Conservation (phyloP, 2,797 vertebrate species). For the Steatocranus sp. region DNA sequence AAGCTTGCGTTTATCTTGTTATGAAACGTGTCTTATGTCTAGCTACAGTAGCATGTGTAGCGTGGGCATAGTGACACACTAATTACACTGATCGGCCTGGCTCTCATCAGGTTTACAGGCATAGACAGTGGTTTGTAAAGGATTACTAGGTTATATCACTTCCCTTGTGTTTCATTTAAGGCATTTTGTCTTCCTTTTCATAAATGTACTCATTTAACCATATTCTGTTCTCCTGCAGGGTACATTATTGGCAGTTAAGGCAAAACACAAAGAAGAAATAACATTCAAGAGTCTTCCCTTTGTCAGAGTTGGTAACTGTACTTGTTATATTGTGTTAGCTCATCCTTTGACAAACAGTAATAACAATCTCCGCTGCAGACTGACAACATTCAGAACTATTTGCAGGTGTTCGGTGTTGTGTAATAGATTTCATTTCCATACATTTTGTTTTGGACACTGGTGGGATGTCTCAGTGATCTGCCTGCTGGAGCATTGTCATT, state of each 20-base stretch:
- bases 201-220: background rate
- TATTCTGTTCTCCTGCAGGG: background rate
- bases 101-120: slow-evolving; percentile 64
- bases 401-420: slow-evolving; percentile 9
- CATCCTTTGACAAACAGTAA: slow-evolving; percentile 11
- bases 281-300: background rate
- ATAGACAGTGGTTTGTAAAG: slow-evolving; percentile 41
- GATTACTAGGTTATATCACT: slow-evolving; percentile 41
- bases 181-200: background rate
- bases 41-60: background rate
- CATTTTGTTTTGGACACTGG: slow-evolving; percentile 27
- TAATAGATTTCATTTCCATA: slow-evolving; percentile 7
- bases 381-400: slow-evolving; percentile 4
- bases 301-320: background rate
- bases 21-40: background rate
- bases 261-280: background rate
- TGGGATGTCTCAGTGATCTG: slow-evolving; percentile 21
- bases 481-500: slow-evolving; percentile 39
- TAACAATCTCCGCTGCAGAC: slow-evolving; percentile 10
- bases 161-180: background rate
- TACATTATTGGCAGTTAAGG: background rate
- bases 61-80: slow-evolving; percentile 14
- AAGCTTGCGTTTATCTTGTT: background rate
- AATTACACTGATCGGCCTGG: slow-evolving; percentile 60
- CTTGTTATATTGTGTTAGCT: background rate